Evolutionary conservation across 1,140 invertebrate genomes (phyloP).

Genomic region (Bombus sibiricus): DNA sequence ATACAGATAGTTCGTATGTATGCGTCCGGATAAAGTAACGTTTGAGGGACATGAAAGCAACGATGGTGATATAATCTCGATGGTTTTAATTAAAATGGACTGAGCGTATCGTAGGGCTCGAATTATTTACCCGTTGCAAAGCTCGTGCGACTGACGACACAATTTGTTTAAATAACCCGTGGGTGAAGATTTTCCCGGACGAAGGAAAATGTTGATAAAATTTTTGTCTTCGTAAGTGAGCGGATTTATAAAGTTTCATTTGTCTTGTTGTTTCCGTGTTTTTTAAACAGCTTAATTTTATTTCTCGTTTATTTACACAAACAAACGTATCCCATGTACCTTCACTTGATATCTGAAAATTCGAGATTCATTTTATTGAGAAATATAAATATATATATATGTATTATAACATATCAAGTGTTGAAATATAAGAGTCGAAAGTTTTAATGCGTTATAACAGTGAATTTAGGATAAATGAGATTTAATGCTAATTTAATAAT

Average conservation of each 20-base stretch:
- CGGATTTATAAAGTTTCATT: background rate
- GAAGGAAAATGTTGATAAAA: background rate
- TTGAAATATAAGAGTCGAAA: too few species aligned
- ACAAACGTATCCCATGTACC: too few species aligned
- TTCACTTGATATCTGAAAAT: too few species aligned
- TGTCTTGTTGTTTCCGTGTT: too few species aligned
- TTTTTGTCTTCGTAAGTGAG: background rate
- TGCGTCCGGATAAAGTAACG: background rate
- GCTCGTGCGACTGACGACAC: background rate
- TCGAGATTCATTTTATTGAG: background rate
- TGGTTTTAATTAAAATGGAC: conserved; percentile 41
- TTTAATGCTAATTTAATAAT: too few species aligned
- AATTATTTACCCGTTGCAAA: conserved; percentile 17
- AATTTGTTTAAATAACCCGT: background rate
- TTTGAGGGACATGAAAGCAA: background rate
- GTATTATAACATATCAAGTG: too few species aligned
- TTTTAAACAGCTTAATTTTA: background rate
- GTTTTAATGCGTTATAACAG: too few species aligned
- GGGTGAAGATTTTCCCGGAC: background rate
- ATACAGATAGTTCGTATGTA: background rate
- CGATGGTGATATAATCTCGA: conserved; percentile 1
- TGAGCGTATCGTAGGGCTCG: background rate
- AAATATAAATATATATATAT: background rate
- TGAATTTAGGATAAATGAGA: too few species aligned
- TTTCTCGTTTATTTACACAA: background rate